Conservation (phyloP, 1,140 invertebrate species). For the Drosophila parabipectinata region DNA sequence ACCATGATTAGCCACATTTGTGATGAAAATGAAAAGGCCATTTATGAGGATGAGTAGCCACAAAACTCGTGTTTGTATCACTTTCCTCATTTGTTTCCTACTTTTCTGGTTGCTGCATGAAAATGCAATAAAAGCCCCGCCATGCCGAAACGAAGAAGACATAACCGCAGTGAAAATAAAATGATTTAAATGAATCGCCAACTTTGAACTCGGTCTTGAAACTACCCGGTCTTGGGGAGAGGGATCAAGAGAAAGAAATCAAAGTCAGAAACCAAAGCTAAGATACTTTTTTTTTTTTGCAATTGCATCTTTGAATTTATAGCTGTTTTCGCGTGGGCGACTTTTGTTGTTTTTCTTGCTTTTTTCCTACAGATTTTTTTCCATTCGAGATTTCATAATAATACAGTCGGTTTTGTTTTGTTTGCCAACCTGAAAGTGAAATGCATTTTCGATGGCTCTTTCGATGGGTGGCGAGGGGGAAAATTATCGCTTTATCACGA, state of each 20-base stretch:
- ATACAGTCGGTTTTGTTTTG: conserved; percentile 62
- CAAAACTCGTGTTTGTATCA: conserved; percentile 42
- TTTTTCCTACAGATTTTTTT: not conserved
- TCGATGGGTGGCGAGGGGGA: conserved; percentile 25
- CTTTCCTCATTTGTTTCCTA: conserved; percentile 39
- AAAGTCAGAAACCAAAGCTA: conserved; percentile 5
- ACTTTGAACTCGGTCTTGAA: conserved; percentile 75
- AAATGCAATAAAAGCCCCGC: conserved; percentile 44
- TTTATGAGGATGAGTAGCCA: conserved; percentile 43
- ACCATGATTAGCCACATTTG: conserved; percentile 48
- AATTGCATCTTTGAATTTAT: conserved; percentile 41
- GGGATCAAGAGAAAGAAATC: not conserved
- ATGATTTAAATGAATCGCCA: conserved; percentile 65
- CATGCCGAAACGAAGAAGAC: conserved; percentile 14
- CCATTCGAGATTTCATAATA: conserved; percentile 53
- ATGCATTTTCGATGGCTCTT: conserved; percentile 61
- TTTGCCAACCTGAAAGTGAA: conserved; percentile 72
- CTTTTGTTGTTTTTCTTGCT: conserved; percentile 37
- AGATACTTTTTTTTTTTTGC: not conserved
- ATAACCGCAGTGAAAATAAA: conserved; percentile 53
- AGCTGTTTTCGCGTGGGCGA: conserved; percentile 61
- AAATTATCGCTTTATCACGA: conserved; percentile 82
- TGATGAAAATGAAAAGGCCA: conserved; percentile 42
- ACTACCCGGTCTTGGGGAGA: not conserved
- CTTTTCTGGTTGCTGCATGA: conserved; percentile 38